Conservation (phyloP, 2,888 invertebrate genomes). For the Salticus scenicus region DNA sequence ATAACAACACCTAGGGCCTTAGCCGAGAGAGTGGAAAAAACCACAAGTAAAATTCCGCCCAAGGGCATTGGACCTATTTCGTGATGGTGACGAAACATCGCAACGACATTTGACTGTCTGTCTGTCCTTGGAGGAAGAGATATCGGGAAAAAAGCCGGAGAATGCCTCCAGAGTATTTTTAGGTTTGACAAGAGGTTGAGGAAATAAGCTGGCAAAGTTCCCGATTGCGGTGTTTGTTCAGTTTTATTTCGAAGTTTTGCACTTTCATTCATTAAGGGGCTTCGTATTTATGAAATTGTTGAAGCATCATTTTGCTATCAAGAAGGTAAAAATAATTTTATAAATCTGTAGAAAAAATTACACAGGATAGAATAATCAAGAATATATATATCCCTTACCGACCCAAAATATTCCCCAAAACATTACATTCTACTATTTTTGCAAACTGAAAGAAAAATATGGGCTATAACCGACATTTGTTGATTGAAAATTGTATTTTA, state of each 20-base stretch:
- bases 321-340: too few species aligned
- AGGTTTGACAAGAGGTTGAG: conserved; percentile 16
- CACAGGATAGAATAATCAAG: too few species aligned
- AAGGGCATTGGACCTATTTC: conserved; percentile 40
- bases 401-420: too few species aligned
- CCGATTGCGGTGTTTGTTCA: conserved; percentile 12
- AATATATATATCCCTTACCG: too few species aligned
- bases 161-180: conserved; percentile 20
- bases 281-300: neutral
- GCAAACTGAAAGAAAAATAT: too few species aligned
- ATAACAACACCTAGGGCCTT: conserved; percentile 10
- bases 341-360: too few species aligned
- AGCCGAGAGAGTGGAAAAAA: neutral
- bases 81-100: conserved; percentile 7
- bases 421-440: too few species aligned
- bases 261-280: neutral
- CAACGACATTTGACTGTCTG: neutral
- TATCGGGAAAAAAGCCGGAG: neutral
- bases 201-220: conserved; percentile 21
- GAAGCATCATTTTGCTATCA: too few species aligned
- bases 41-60: neutral
- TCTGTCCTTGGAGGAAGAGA: conserved; percentile 13
- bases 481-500: too few species aligned
- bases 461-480: too few species aligned
- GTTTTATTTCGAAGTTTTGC: neutral